Evolutionary conservation across 2,888 invertebrate species (phyloP).

Genomic region (Campoletis raptor): DNA sequence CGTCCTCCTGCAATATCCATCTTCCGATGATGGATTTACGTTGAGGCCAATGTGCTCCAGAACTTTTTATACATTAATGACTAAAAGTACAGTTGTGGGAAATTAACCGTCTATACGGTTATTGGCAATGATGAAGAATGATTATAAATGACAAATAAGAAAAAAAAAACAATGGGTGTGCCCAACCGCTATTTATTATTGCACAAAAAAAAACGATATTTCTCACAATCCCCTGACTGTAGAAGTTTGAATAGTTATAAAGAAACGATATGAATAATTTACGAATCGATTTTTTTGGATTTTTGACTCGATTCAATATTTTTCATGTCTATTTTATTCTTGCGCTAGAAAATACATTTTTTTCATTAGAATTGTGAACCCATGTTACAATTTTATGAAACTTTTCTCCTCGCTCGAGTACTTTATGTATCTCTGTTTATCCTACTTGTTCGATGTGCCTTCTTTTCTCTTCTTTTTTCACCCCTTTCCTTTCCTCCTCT

Average conservation of each 20-base stretch:
- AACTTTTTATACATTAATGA: conserved; percentile 2
- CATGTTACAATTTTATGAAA: not conserved
- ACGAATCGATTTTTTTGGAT: not conserved
- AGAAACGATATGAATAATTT: not conserved
- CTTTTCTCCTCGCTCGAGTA: not conserved
- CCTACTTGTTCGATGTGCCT: not conserved
- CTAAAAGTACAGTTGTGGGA: conserved; percentile 4
- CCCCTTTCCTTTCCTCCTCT: conserved; percentile 13
- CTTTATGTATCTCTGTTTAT: conserved; percentile 10
- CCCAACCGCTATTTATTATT: not conserved
- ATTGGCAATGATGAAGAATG: conserved; percentile 2
- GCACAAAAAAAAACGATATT: conserved; percentile 1
- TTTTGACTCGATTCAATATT: not conserved
- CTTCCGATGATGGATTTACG: conserved; percentile 47
- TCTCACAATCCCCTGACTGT: not conserved
- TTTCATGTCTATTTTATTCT: not conserved
- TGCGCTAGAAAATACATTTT: conserved; percentile 8
- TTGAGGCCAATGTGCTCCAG: conserved; percentile 14
- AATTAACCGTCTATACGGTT: not conserved
- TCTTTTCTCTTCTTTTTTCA: conserved; percentile 15
- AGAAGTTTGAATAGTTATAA: not conserved
- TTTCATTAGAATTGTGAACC: not conserved
- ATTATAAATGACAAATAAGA: not conserved
- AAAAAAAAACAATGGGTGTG: not conserved
- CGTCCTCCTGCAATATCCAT: conserved; percentile 37